Evolutionary conservation across 2,888 invertebrate genomes (phyloP).

Genomic region (Leptopilina syphax): DNA sequence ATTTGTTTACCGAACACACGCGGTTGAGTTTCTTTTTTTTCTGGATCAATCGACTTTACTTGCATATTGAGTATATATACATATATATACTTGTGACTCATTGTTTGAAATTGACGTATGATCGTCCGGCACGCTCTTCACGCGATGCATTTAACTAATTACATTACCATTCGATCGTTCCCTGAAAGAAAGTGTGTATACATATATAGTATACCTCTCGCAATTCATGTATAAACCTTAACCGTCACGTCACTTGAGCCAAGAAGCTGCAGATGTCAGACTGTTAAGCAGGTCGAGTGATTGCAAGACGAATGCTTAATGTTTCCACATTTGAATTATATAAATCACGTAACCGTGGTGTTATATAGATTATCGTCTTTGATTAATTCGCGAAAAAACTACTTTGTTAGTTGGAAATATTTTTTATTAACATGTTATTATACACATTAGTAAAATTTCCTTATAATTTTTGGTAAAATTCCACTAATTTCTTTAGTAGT

Average conservation of each 20-base stretch:
- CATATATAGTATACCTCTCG: not conserved
- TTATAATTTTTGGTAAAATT: too few relatives aligned
- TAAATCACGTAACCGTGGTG: conserved; percentile 30
- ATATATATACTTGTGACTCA: conserved; percentile 7
- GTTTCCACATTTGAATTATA: conserved; percentile 16
- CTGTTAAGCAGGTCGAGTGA: conserved; percentile 13
- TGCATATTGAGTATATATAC: not conserved
- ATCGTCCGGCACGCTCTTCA: conserved; percentile 38
- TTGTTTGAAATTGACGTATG: conserved; percentile 49
- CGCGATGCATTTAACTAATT: conserved; percentile 60
- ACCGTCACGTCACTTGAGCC: conserved; percentile 22
- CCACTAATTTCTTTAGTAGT: too few relatives aligned
- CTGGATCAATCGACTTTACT: conserved; percentile 22
- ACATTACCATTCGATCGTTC: conserved; percentile 53
- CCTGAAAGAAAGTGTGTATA: not conserved
- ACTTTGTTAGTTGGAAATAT: too few relatives aligned
- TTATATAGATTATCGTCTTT: conserved; percentile 37
- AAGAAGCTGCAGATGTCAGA: conserved; percentile 18
- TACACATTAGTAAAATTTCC: too few relatives aligned
- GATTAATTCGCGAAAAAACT: not conserved
- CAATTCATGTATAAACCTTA: conserved; percentile 14
- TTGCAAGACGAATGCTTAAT: conserved; percentile 18
- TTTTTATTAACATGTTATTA: too few relatives aligned
- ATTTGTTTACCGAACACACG: conserved; percentile 32
- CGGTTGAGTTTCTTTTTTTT: conserved; percentile 25